phyloP scores from a whole-genome alignment of 37 sponge, comb jelly and placozoan species.

The Cladorhizidae sp. region DNA sequence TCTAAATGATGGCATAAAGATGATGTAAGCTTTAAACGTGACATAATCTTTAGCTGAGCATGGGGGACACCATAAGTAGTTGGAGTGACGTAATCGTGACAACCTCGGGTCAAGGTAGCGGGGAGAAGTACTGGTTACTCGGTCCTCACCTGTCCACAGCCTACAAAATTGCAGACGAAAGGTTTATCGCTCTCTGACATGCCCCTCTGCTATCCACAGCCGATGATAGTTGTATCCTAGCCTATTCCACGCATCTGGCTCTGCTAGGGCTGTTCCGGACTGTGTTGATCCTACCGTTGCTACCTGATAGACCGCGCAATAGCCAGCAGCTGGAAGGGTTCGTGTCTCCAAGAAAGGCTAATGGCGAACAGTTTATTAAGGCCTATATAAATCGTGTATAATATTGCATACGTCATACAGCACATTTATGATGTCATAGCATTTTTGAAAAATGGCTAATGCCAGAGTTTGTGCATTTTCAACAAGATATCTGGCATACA shows the following conservation, averaged over 20 bases:
- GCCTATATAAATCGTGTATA: background rate
- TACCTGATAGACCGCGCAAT: too few relatives aligned
- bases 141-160: constrained; percentile 78
- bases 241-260: too few relatives aligned
- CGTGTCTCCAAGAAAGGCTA: too few relatives aligned
- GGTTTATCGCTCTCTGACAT: constrained; percentile 78
- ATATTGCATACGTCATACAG: constrained; percentile 3
- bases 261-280: too few relatives aligned
- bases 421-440: background rate
- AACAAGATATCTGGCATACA: background rate
- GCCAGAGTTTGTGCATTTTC: too few relatives aligned
- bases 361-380: background rate
- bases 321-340: too few relatives aligned
- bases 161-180: constrained; percentile 59
- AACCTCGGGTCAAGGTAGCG: too few relatives aligned
- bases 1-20: constrained; percentile 39
- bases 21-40: constrained; percentile 46
- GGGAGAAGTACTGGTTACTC: too few relatives aligned
- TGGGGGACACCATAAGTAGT: background rate
- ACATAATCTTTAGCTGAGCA: constrained; percentile 6
- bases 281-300: too few relatives aligned
- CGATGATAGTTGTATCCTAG: too few relatives aligned
- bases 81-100: too few relatives aligned
- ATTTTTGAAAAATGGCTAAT: too few relatives aligned
- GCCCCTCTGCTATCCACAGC: background rate